Conservation (phyloP, 2,888 invertebrate genomes). For the Andrena fulva region DNA sequence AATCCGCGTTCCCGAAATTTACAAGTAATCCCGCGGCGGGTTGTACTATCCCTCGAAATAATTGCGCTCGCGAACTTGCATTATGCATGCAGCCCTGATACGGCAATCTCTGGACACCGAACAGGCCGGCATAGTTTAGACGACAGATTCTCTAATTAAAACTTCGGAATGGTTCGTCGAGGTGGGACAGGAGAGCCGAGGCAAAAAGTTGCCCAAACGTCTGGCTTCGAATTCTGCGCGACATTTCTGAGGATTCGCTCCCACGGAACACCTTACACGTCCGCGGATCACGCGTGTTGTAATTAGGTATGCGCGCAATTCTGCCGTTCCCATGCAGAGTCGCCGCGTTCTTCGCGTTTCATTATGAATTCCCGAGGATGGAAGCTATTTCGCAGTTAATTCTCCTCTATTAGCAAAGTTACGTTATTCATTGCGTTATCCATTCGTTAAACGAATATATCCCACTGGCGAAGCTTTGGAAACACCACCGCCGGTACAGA, state of each 20-base stretch:
- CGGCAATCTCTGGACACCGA: neutral
- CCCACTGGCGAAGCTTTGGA: too few relatives aligned
- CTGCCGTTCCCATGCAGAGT: neutral
- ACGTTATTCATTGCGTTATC: too few relatives aligned
- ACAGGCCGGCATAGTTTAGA: neutral
- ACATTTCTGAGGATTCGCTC: neutral
- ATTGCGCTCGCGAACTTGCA: neutral
- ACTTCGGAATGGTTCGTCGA: neutral
- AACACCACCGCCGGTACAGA: too few relatives aligned
- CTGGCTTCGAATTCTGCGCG: neutral
- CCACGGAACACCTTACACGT: neutral
- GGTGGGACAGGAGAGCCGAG: neutral
- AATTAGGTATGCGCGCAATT: neutral
- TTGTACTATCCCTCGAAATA: neutral
- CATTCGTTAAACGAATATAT: too few relatives aligned
- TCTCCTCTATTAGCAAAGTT: too few relatives aligned
- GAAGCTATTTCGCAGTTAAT: too few relatives aligned
- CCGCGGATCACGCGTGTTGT: neutral
- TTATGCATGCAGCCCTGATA: conserved; percentile 1
- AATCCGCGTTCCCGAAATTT: conserved; percentile 17
- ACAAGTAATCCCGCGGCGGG: conserved; percentile 17
- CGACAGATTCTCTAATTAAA: conserved; percentile 27
- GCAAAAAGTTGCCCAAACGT: neutral
- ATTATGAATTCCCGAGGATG: neutral
- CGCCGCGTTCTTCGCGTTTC: neutral